These are phyloP conservation scores for Danio albolineatus DNA, from an alignment of 2,797 vertebrate species.

Conservation along the genomic window DNA sequence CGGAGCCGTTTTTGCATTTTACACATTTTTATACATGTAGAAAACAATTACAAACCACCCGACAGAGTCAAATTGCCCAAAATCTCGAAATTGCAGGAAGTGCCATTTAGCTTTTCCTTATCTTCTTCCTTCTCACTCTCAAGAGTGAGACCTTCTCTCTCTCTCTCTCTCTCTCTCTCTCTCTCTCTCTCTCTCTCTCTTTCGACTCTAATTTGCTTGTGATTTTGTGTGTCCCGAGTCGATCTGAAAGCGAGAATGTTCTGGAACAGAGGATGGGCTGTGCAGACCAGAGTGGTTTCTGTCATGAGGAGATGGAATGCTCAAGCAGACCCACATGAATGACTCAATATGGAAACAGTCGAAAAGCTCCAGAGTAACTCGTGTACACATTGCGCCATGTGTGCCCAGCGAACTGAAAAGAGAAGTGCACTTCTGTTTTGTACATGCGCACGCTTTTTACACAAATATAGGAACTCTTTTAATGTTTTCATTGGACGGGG, in stretches of 20 bases:
- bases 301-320: slow-evolving; percentile 63
- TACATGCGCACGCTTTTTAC: slow-evolving; percentile 9
- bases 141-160: too few species aligned
- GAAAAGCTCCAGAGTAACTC: slow-evolving; percentile 51
- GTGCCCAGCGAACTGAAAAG: slow-evolving; percentile 44
- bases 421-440: slow-evolving; percentile 43
- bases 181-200: background rate
- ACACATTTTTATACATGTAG: slow-evolving; percentile 17
- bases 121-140: too few species aligned
- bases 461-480: slow-evolving; percentile 24
- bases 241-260: slow-evolving; percentile 52
- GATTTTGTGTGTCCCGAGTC: slow-evolving; percentile 46
- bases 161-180: too few species aligned
- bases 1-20: slow-evolving; percentile 30
- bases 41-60: slow-evolving; percentile 18
- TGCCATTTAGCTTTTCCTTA: slow-evolving; percentile 27
- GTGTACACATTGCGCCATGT: slow-evolving; percentile 54
- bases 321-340: slow-evolving; percentile 56
- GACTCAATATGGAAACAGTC: slow-evolving; percentile 59
- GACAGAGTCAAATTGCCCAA: slow-evolving; percentile 25
- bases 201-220: slow-evolving; percentile 46
- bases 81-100: slow-evolving; percentile 45
- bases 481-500: slow-evolving; percentile 22
- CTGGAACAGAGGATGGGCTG: slow-evolving; percentile 59
- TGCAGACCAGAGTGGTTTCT: slow-evolving; percentile 62